Evolutionary conservation across 2,888 invertebrate genomes (phyloP).

Genomic region (Baccha elongata): DNA sequence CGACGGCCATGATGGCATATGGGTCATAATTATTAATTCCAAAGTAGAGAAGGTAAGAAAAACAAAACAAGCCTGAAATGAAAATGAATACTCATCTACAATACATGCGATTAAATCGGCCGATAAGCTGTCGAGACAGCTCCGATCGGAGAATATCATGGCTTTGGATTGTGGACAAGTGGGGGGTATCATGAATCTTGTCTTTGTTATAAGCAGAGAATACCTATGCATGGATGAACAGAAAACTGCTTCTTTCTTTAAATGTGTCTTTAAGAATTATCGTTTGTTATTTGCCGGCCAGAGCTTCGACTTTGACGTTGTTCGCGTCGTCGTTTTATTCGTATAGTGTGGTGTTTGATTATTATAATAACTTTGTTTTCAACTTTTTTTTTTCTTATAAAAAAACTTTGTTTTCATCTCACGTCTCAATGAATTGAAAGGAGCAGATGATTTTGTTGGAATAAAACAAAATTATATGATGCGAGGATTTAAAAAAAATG

Average conservation of each 20-base stretch:
- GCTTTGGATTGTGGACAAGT: conserved; percentile 19
- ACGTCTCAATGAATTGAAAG: conserved; percentile 45
- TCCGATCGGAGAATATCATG: conserved; percentile 30
- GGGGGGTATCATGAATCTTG: conserved; percentile 37
- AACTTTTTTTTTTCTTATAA: conserved; percentile 4
- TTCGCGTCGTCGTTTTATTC: conserved; percentile 28
- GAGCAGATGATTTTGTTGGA: conserved; percentile 38
- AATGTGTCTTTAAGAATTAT: conserved; percentile 64
- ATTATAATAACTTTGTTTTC: conserved; percentile 45
- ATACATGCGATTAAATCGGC: conserved; percentile 69
- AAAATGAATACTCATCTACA: conserved; percentile 68
- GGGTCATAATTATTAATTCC: conserved; percentile 72
- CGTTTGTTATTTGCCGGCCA: conserved; percentile 61
- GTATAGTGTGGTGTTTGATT: conserved; percentile 50
- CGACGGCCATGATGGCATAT: conserved; percentile 46
- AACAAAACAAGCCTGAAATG: conserved; percentile 8
- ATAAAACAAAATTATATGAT: conserved; percentile 27
- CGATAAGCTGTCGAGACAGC: conserved; percentile 67
- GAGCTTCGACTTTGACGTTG: conserved; percentile 14
- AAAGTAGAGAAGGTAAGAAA: conserved; percentile 33
- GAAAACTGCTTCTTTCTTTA: conserved; percentile 43
- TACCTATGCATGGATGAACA: conserved; percentile 46
- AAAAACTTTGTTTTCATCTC: conserved; percentile 35
- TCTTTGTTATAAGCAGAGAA: conserved; percentile 37
- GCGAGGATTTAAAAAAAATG: background rate